Percentiles rank a stretch among this genome's conserved stretches.
Evolutionary conservation across 2,888 invertebrate genomes (phyloP).

Genomic region (Chymomyza caudatula): DNA sequence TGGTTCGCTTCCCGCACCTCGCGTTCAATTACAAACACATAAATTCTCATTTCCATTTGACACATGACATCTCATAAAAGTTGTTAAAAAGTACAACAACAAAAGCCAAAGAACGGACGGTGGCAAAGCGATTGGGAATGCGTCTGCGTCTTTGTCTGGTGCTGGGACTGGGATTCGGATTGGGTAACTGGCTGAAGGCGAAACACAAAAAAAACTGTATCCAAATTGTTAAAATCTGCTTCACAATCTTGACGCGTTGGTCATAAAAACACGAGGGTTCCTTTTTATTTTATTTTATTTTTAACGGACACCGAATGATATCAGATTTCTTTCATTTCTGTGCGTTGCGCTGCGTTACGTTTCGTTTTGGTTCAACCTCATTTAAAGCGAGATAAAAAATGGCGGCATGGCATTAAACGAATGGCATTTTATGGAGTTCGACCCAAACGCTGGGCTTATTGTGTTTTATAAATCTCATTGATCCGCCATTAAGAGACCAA

Average conservation of each 20-base stretch:
- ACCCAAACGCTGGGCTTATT: conserved; percentile 16
- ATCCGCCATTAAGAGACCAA: conserved; percentile 55
- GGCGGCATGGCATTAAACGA: conserved; percentile 48
- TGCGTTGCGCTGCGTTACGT: background rate
- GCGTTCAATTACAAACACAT: conserved; percentile 77
- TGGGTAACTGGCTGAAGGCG: conserved; percentile 1
- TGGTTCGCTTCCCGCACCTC: conserved; percentile 51
- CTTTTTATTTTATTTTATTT: conserved; percentile 29
- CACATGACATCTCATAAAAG: conserved; percentile 77
- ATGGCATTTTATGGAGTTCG: conserved; percentile 54
- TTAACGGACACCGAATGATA: conserved; percentile 62
- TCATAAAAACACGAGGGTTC: conserved; percentile 63
- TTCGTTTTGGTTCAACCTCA: conserved; percentile 28
- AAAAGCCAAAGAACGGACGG: conserved; percentile 18
- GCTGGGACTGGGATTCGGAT: conserved; percentile 5
- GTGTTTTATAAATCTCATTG: conserved; percentile 65
- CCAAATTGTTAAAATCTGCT: conserved; percentile 65
- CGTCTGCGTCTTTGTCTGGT: conserved; percentile 10
- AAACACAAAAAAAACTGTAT: conserved; percentile 43
- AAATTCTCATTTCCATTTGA: conserved; percentile 77
- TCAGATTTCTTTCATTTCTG: conserved; percentile 55
- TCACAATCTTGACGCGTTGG: conserved; percentile 59
- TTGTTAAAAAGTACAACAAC: conserved; percentile 68
- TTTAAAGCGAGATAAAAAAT: conserved; percentile 48
- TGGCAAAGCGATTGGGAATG: conserved; percentile 27